These are phyloP conservation scores for Fulmarus glacialis DNA, from an alignment of 2,113 vertebrate genomes.

Conservation along the genomic window DNA sequence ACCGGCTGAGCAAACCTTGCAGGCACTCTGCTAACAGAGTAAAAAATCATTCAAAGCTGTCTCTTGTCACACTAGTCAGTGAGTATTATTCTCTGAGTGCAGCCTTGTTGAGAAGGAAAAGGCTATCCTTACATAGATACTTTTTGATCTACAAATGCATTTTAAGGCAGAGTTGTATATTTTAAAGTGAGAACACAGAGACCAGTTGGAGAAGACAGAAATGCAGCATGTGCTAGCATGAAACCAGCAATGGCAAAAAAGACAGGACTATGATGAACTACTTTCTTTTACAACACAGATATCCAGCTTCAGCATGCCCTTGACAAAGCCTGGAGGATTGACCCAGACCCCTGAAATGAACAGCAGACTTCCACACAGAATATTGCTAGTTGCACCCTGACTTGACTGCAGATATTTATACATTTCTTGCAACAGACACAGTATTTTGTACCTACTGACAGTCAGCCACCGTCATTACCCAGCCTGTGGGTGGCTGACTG, in stretches of 20 bases:
- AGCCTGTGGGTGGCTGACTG: background rate
- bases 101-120: background rate
- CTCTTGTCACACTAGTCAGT: background rate
- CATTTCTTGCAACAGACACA: background rate
- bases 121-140: background rate
- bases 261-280: background rate
- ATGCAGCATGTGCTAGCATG: background rate
- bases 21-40: constrained; percentile 4
- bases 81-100: background rate
- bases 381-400: background rate
- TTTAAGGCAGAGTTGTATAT: background rate
- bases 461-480: background rate
- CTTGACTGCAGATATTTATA: background rate
- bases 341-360: background rate
- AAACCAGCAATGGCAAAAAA: background rate
- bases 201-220: background rate
- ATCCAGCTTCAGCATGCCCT: background rate
- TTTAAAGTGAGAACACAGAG: background rate
- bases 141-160: background rate
- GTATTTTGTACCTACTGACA: background rate
- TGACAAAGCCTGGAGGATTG: background rate
- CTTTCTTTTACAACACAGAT: background rate
- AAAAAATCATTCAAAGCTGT: background rate
- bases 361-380: background rate
- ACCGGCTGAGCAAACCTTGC: background rate